Base-by-base conservation (phyloP, 2,797 vertebrate genomes). In the Pteronotus mesoamericanus region DNA sequence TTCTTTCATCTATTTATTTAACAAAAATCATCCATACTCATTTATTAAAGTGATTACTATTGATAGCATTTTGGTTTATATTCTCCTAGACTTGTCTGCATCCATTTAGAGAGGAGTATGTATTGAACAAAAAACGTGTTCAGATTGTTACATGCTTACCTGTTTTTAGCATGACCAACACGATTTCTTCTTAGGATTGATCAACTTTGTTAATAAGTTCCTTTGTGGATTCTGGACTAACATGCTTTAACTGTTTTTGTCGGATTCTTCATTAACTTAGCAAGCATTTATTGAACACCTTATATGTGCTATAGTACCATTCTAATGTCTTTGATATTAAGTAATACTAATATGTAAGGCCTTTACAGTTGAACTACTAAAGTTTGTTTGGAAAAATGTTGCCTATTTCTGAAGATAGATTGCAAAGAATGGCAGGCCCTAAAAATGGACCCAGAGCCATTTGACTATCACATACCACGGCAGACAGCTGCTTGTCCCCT, bases 401-500 rank as follows among this genome's bases (percentile, higher is more conserved):
- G 88, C 68, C 69, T 74, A 6, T 92, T 14, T 86, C 87, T 94
- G 64, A 95, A 96, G 87, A 92, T 94, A 86, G 69, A 86, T 84
- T 87, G 75, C 82, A 80, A 71, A 77, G 86, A 71, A 42, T 84
- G 44, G 69, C 82, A 93, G 57, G 57, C 83, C 85, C 86, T 97
- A 93, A 91, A 96, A 92, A 77, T 95, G 94, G 96, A 96, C 75
- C 88, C 42, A 80, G 46, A 92, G 86, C 94, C 89, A 95, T 96
- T 80, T 95, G 96, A 95, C 46, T 57, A 83, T 91, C 55, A 48
- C 96, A 97, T 97, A 93, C 93, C 97, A 95, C 1, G 69, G 94
- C 32, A 80, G 94, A 96, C 97, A 98, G 96, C 97, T 98, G 97
- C 79, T 89, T 95, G 96, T 96, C 83, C 80, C 55, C 74, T 90